phyloP scores from a whole-genome alignment of 2,113 vertebrate species.

The Hoplias malabaricus region DNA sequence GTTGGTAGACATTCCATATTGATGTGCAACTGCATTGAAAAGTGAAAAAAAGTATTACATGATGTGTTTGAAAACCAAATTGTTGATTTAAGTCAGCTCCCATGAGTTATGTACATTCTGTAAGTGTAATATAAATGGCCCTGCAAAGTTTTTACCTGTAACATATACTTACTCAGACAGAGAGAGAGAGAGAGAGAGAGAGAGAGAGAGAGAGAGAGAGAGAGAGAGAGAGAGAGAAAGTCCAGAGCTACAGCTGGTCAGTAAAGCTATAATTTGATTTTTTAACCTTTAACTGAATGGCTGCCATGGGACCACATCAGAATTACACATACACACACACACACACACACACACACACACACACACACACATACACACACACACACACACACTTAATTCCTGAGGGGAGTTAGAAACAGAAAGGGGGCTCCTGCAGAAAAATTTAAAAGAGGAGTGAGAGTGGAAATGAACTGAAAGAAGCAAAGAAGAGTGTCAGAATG shows the following conservation, averaged over 20 bases:
- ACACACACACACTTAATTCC: not conserved
- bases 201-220: too few relatives aligned
- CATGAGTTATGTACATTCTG: too few relatives aligned
- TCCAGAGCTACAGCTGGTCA: constrained; percentile 38
- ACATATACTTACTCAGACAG: not conserved
- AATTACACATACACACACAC: not conserved
- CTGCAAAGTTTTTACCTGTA: too few relatives aligned
- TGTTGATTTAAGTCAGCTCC: too few relatives aligned
- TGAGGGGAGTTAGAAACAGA: not conserved
- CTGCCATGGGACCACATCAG: not conserved
- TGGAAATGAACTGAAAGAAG: not conserved
- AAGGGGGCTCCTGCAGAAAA: not conserved
- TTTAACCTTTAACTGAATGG: constrained; percentile 27
- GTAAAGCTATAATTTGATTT: constrained; percentile 39
- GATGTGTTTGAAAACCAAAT: too few relatives aligned
- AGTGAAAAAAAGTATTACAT: too few relatives aligned
- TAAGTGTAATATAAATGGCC: too few relatives aligned
- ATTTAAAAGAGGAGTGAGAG: not conserved
- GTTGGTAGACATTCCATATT: too few relatives aligned
- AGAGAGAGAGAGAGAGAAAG: not conserved
- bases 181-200: constrained; percentile 11
- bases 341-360: constrained; percentile 3
- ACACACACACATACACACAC: not conserved
- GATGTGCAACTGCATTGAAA: too few relatives aligned
- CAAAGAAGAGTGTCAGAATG: not conserved